Conservation (phyloP, 1,140 invertebrate species). For the Glomeris maerens region DNA sequence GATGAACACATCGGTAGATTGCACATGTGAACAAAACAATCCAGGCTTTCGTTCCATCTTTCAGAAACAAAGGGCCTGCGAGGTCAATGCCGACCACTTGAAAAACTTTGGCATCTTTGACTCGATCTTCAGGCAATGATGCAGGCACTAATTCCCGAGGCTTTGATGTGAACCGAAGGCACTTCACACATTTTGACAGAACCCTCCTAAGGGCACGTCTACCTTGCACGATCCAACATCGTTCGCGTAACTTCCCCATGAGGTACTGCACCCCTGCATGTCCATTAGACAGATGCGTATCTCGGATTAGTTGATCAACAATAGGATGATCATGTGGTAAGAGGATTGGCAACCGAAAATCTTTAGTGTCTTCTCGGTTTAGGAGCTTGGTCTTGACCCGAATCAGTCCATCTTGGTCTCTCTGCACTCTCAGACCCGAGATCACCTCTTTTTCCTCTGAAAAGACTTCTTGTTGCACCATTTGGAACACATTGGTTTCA, state of each 20-base stretch:
- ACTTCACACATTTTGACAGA: constrained; percentile 10
- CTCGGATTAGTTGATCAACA: background rate
- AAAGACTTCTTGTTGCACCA: constrained; percentile 4
- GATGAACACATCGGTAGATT: constrained; percentile 30
- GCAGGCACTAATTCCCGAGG: constrained; percentile 12
- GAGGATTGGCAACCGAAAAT: constrained; percentile 2
- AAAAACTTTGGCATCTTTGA: constrained; percentile 24
- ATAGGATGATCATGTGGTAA: constrained; percentile 1
- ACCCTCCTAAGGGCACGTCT: constrained; percentile 3
- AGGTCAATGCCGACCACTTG: constrained; percentile 27
- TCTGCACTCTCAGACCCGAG: background rate
- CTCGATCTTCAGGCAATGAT: constrained; percentile 21
- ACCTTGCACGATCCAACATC: constrained; percentile 15
- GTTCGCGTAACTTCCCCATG: constrained; percentile 11
- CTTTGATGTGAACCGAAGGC: background rate
- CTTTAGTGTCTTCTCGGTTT: background rate
- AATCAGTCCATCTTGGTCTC: constrained; percentile 2
- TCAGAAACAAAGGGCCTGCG: constrained; percentile 28
- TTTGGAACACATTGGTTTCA: background rate
- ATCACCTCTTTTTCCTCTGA: background rate
- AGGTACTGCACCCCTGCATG: constrained; percentile 5
- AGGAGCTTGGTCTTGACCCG: background rate
- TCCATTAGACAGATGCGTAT: constrained; percentile 1
- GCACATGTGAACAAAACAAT: constrained; percentile 28
- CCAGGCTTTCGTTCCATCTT: constrained; percentile 23